Base-by-base conservation (phyloP, 1,140 invertebrate species). In the Danaus melanippus region DNA sequence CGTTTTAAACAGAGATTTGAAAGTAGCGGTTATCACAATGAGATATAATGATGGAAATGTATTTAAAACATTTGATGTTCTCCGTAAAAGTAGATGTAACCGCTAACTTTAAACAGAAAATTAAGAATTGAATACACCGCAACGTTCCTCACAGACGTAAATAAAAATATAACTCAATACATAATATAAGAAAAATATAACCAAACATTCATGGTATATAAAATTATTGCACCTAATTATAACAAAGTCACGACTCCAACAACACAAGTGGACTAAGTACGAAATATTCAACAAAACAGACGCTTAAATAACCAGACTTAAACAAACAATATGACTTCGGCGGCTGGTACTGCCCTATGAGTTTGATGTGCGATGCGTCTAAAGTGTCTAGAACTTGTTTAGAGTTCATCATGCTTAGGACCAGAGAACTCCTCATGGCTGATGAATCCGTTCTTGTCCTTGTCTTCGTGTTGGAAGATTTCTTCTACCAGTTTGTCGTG, bases 391-490 rank as follows among this genome's bases (percentile, higher is more conserved):
- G 8, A 11, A 8, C 46, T 49, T 42, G 51, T 86, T 93, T 93
- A 98, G 71, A 98, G 91, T 87, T 98, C 97, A 80, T 98, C 97
- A 86, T 98, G 97, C 82, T 98, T 98, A 11, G 97, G 97, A 8
- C 96, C 97, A 15, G 94, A 96, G 89, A 98, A 98, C 84, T 98
- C 97, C 32, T 96, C 95, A 85, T 96, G 94, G 51, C 96, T 97
- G 67, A 98, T 98, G 87, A 92, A 96, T 41, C 97, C 97, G 75
- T 97, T 97, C 84, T 96, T 96, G 82, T 98, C 96, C 79, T 95
- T 95, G 79, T 98, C 96, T 87, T 98, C 97, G 77, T 98, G 96
- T 79, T 97, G 94, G 91, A 98, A 98, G 64, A 98, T 98, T 74
- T 98, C 96, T 78, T 97, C 95, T 1, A 98, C 94, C 12, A 98